Evolutionary conservation across 2,113 vertebrate species (phyloP), one percentile per base, ranked within the genome.

Genomic region (Monarcha castaneiventris): DNA sequence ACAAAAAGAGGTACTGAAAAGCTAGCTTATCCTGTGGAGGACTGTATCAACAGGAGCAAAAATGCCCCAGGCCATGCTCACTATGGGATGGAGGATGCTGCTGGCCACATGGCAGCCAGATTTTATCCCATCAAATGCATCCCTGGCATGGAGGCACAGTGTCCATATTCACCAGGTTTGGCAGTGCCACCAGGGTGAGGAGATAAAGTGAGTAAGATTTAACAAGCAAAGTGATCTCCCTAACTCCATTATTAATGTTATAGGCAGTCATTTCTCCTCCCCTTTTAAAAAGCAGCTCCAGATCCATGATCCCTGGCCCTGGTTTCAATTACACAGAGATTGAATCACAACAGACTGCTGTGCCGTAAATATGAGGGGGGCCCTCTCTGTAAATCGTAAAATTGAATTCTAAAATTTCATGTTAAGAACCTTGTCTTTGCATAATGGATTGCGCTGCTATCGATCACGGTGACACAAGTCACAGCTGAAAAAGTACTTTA

Each of bases 401-500:
- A 81, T 43, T 56, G 56, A 75, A 90, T 91, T 94, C 96, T 94
- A 94, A 97, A 96, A 95, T 96, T 96, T 92, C 97, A 96, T 68
- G 78, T 44, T 62, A 89, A 95, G 87, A 97, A 80, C 93, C 90
- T 93, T 61, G 61, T 94, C 95, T 97, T 93, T 96, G 93, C 94
- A 94, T 93, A 90, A 97, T 52, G 93, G 84, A 95, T 94, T 66
- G 63, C 4, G 3, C 89, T 84, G 94, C 88, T 93, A 85, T 92
- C 91, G 68, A 64, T 87, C 96, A 96, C 3, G 3, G 89, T 89
- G 96, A 95, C 84, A 88, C 78, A 97, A 96, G 97, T 97, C 94
- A 94, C 85, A 93, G 97, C 93, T 89, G 90, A 94, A 89, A 97
- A 93, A 92, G 90, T 87, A 83, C 90, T 96, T 97, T 81, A 89